Evolutionary conservation across 2,888 invertebrate genomes (phyloP).

Genomic region (Ectobius pallidus): DNA sequence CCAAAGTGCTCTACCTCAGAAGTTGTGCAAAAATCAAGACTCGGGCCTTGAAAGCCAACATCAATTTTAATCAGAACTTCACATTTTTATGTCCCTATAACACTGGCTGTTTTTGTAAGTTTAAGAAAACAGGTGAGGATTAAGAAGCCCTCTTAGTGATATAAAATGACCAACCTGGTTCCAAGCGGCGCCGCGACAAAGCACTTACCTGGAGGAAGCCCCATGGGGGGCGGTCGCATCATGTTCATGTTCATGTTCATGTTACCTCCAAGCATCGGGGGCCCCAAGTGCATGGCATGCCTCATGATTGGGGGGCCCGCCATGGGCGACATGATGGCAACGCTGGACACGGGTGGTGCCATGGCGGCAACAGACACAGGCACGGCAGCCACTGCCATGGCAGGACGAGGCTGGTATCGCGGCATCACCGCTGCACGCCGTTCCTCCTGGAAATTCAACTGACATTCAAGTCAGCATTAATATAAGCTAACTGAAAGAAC

Average conservation of each 20-base stretch:
- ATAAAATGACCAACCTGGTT: no score
- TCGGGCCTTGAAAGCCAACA: no score
- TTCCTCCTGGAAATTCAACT: conserved; percentile 52
- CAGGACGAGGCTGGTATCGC: conserved; percentile 57
- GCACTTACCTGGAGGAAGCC: conserved; percentile 69
- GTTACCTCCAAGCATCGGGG: conserved; percentile 63
- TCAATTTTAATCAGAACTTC: no score
- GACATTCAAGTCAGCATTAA: no score
- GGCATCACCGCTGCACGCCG: conserved; percentile 56
- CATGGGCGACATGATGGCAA: conserved; percentile 44
- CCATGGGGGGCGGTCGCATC: conserved; percentile 69
- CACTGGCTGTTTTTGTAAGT: no score
- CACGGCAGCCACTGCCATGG: conserved; percentile 57
- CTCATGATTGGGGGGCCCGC: conserved; percentile 57
- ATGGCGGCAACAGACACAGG: conserved; percentile 57
- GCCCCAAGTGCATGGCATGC: conserved; percentile 59
- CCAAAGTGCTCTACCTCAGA: no score
- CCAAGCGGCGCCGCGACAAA: no score
- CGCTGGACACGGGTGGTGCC: conserved; percentile 56
- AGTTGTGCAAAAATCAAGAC: no score
- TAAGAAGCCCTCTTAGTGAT: no score
- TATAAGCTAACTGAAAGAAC: no score
- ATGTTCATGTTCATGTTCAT: conserved; percentile 62
- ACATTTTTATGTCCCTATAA: no score
- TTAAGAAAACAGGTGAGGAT: no score